A percentile compares a stretch with the other conserved stretches of the same genome.
These are phyloP conservation scores for Chrysaora quinquecirrha DNA, from an alignment of 30 jellyfish, hydroid and myxozoan genomes.

Conservation along the genomic window DNA sequence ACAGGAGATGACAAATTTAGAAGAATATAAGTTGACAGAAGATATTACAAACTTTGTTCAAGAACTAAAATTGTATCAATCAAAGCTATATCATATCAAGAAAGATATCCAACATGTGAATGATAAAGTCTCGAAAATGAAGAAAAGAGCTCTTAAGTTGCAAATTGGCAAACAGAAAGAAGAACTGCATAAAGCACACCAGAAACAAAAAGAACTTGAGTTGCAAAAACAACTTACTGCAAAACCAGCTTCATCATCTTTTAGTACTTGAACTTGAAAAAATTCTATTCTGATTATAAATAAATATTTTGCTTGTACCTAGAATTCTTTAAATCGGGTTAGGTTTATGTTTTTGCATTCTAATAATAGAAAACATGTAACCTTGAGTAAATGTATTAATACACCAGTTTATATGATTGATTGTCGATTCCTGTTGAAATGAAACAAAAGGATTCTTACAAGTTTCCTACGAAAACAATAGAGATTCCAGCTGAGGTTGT, in stretches of 20 bases:
- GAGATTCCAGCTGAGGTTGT: no score
- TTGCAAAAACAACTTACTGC: constrained; percentile 74
- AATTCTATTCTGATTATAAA: background rate
- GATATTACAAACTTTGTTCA: constrained; percentile 43
- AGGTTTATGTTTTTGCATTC: no score
- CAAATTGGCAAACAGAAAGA: constrained; percentile 51
- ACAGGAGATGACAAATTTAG: constrained; percentile 61
- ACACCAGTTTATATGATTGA: no score
- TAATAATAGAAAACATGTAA: no score
- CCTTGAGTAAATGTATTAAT: no score
- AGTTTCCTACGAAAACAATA: no score
- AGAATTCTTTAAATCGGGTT: no score
- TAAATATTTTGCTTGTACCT: background rate
- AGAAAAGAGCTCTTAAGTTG: constrained; percentile 28
- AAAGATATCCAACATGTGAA: constrained; percentile 46
- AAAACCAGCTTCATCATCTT: constrained; percentile 65
- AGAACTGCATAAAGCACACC: constrained; percentile 60
- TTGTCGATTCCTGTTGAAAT: no score
- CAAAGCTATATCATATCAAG: constrained; percentile 34
- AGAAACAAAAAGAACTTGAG: constrained; percentile 59
- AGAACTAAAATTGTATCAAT: constrained; percentile 47
- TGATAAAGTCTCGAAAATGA: constrained; percentile 65
- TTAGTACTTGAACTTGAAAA: constrained; percentile 24
- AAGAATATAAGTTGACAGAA: constrained; percentile 51
- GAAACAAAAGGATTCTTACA: no score